Percentiles rank a stretch among this genome's conserved stretches.
Conservation (phyloP, 1,140 invertebrate genomes). For the Chrysoperla carnea region DNA sequence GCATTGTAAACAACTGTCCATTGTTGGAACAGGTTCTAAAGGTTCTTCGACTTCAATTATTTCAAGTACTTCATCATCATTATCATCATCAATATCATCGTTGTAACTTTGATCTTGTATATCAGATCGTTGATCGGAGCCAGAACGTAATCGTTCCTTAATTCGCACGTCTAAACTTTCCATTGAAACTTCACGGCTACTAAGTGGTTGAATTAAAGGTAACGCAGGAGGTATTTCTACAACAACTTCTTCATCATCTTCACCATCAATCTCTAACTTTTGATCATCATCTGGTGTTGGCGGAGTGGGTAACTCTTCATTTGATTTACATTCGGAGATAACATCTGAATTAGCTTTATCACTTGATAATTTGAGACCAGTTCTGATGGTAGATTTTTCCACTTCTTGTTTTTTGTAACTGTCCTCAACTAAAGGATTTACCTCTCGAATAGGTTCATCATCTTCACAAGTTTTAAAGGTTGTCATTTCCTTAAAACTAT, state of each 20-base stretch:
- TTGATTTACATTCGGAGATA: conserved; percentile 15
- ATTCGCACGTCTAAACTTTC: conserved; percentile 53
- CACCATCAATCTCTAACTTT: conserved; percentile 37
- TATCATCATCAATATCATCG: conserved; percentile 23
- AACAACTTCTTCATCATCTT: conserved; percentile 51
- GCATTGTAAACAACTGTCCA: conserved; percentile 69
- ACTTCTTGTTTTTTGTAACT: conserved; percentile 24
- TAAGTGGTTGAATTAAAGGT: conserved; percentile 52
- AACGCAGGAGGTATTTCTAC: conserved; percentile 57
- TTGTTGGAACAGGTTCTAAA: conserved; percentile 60
- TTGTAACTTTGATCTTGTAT: conserved; percentile 11
- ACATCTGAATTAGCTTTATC: conserved; percentile 9
- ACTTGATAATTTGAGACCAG: conserved; percentile 26
- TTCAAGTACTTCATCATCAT: conserved; percentile 55
- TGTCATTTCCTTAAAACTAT: conserved; percentile 38
- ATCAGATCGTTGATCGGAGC: conserved; percentile 24
- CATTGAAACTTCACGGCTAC: conserved; percentile 58
- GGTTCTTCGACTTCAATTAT: conserved; percentile 68
- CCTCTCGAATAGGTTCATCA: conserved; percentile 21
- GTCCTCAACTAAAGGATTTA: conserved; percentile 27
- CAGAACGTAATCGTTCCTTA: conserved; percentile 39
- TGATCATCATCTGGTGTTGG: conserved; percentile 2
- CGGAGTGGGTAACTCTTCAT: conserved; percentile 18
- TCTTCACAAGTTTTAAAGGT: conserved; percentile 43
- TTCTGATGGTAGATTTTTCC: conserved; percentile 34